Evolutionary conservation across 30 jellyfish, hydroid and myxozoan genomes (phyloP).

Genomic region (Aurelia coerulea): DNA sequence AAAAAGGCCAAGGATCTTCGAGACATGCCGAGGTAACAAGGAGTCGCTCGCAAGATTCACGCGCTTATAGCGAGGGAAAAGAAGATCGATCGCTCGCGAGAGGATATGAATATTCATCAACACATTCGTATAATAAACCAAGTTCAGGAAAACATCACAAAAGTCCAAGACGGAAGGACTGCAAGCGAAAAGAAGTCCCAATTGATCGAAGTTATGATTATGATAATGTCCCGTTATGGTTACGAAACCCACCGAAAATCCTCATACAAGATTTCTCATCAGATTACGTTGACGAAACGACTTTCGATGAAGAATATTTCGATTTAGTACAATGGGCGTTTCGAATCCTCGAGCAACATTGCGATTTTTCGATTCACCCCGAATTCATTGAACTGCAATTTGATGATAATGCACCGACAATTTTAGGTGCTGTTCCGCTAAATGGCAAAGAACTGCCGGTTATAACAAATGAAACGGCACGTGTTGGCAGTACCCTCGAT

Average conservation of each 20-base stretch:
- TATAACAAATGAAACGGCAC: conserved; percentile 71
- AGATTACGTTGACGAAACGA: conserved; percentile 62
- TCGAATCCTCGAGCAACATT: conserved; percentile 52
- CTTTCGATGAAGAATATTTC: conserved; percentile 63
- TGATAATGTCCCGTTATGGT: conserved; percentile 39
- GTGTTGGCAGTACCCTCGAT: conserved; percentile 71
- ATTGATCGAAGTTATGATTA: conserved; percentile 26
- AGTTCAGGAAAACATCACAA: conserved; percentile 15
- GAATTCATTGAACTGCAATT: conserved; percentile 11
- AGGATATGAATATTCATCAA: neutral
- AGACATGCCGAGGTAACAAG: conserved; percentile 34
- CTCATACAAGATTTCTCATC: conserved; percentile 69
- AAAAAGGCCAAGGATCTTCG: neutral
- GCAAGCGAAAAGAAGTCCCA: conserved; percentile 40
- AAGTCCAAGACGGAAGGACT: conserved; percentile 20
- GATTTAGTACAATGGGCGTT: conserved; percentile 75
- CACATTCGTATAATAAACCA: conserved; percentile 17
- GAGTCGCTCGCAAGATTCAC: conserved; percentile 20
- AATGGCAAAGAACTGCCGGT: conserved; percentile 25
- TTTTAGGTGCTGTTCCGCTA: conserved; percentile 22
- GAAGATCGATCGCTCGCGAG: conserved; percentile 23
- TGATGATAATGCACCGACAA: conserved; percentile 37
- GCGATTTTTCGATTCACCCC: conserved; percentile 35
- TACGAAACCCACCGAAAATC: conserved; percentile 65
- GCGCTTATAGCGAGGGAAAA: conserved; percentile 14